Base-by-base conservation (phyloP, 2,888 invertebrate genomes). In the Sympetrum striolatum region DNA sequence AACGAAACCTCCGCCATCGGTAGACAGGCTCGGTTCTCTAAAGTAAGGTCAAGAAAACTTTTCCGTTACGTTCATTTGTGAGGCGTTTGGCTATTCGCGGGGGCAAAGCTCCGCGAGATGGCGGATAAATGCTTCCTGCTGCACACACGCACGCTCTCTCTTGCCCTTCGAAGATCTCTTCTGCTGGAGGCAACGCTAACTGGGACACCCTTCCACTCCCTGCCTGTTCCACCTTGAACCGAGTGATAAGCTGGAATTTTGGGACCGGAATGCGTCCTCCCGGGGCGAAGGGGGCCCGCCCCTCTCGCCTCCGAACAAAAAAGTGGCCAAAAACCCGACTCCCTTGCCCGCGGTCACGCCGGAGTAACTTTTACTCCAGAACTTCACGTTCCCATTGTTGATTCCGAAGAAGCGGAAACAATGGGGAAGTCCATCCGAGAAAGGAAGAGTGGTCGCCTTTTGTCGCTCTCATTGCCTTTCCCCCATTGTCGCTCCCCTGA, bases 201-300 rank as follows among this genome's bases (percentile, higher is more conserved):
- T 86, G 86, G 86, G 86, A 86, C 86, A 86, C 86, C 86, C 86
- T 60, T 86, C 86, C 86, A 86, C 58, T 14, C 60, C 60, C 64
- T 39, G 86, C 86, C 86, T 86, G 86, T 86, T 86, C 86, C 86
- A 86, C 86, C 86, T 86, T 86, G 86, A 86, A 86, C 86, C 86
- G 86, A 86, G 86, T 86, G 86, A 86, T 86, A 86, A 86, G 86
- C 86, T 86, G 86, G 86, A 86, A 86, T 86, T 86, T 86, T 37
- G 86, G 86, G 86, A 86, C 86, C n/a, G 86, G 86, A 86, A 86
- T 86, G 86, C 86, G 86, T 82, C 82, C 82, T 86, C 60, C 35
- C 37, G 86, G 60, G 86, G 86, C 44, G 81, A 44, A 25, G 53
- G 15, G 53, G 53, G 53, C 53, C 18, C 73, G 25, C 73, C 73